Conservation (phyloP, 2,113 vertebrate species). For the Chionis minor region DNA sequence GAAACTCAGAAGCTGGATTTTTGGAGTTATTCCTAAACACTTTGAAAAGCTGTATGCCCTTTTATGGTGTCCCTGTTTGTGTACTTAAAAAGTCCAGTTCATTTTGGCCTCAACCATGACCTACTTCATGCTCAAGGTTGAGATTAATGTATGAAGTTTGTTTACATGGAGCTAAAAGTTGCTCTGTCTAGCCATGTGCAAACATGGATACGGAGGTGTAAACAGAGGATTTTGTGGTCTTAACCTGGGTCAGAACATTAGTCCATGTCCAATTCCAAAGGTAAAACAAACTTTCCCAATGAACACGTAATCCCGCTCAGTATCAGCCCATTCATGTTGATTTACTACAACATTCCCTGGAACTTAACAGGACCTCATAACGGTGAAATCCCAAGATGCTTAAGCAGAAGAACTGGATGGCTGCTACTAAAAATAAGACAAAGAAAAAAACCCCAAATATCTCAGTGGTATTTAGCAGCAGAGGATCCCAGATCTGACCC, state of each 20-base stretch:
- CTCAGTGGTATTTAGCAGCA: not conserved
- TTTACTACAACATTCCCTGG: not conserved
- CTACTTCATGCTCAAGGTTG: not conserved
- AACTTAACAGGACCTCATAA: not conserved
- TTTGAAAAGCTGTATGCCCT: not conserved
- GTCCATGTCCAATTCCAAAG: not conserved
- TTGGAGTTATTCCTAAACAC: too few relatives aligned
- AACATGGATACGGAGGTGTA: rapidly evolving
- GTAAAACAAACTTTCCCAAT: not conserved
- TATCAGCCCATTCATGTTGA: rapidly evolving
- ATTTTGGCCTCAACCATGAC: rapidly evolving
- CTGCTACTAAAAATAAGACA: not conserved
- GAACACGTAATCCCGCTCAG: not conserved
- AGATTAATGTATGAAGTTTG: rapidly evolving
- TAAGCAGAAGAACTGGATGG: not conserved
- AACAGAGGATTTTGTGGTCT: not conserved
- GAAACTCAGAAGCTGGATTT: not conserved
- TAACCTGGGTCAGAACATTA: not conserved
- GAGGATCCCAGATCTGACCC: not conserved
- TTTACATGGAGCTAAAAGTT: not conserved
- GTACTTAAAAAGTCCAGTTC: rapidly evolving
- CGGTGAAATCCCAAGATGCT: not conserved
- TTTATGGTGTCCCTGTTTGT: rapidly evolving
- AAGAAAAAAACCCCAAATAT: too few relatives aligned
- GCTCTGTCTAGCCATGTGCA: not conserved